Conservation (phyloP, 2,113 vertebrate genomes). For the Hucho hucho region DNA sequence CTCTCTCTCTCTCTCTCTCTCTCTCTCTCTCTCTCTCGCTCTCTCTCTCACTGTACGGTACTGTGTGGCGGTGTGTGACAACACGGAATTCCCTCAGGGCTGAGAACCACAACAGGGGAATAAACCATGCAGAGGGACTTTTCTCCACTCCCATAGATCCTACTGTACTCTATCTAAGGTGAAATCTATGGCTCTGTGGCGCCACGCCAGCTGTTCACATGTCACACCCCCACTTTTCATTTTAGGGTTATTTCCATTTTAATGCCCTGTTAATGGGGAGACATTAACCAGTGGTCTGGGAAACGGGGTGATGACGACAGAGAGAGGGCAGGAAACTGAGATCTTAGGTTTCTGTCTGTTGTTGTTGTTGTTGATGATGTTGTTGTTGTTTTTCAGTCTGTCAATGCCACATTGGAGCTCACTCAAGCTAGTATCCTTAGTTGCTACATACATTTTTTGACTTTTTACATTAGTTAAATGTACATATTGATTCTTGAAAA, state of each 20-base stretch:
- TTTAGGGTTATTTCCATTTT: not conserved
- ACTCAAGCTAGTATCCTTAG: no score
- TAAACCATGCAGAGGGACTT: conserved; percentile 45
- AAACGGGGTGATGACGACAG: not conserved
- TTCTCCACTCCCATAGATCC: not conserved
- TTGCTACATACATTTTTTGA: no score
- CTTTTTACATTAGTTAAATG: no score
- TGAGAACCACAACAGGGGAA: conserved; percentile 17
- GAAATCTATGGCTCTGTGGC: not conserved
- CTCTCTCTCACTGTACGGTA: conserved; percentile 19
- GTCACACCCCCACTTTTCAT: no score
- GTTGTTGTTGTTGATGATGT: no score
- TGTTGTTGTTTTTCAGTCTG: no score
- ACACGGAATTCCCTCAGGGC: not conserved
- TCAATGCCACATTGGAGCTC: no score
- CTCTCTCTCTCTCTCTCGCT: no score
- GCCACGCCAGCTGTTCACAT: not conserved
- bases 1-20: no score
- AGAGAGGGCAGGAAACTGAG: no score
- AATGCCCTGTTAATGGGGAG: not conserved
- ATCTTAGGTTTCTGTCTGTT: not conserved
- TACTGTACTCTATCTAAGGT: not conserved
- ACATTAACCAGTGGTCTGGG: not conserved
- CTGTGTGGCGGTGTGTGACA: conserved; percentile 20
- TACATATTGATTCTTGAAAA: no score